Percentiles rank a stretch among this genome's conserved stretches.
Conservation (phyloP, 1,140 invertebrate genomes). For the Dufourea novaeangliae region DNA sequence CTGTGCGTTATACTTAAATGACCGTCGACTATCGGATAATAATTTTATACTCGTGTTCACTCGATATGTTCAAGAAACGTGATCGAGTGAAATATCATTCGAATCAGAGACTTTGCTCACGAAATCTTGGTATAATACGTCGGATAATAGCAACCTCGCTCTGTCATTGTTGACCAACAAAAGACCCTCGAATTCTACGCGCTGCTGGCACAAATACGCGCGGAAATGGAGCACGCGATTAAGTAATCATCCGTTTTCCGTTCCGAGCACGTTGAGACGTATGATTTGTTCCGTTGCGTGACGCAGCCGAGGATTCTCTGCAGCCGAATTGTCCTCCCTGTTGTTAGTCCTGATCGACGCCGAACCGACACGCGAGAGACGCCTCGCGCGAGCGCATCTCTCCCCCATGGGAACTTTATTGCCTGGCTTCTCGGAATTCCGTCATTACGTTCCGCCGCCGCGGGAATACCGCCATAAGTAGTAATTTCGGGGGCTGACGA, state of each 20-base stretch:
- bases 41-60: no score
- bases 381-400: no score
- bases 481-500: constrained; percentile 44
- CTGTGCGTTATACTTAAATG: no score
- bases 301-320: neutral
- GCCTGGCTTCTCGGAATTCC: constrained; percentile 53
- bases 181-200: neutral
- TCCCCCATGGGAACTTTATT: constrained; percentile 26
- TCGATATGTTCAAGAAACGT: no score
- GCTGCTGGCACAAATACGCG: neutral
- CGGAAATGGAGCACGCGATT: constrained; percentile 13
- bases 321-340: neutral
- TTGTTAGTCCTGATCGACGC: neutral
- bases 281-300: constrained; percentile 20
- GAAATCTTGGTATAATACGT: neutral
- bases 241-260: constrained; percentile 6
- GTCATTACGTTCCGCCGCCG: constrained; percentile 25
- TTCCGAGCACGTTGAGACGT: neutral
- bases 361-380: constrained; percentile 53
- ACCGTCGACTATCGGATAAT: no score
- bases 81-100: neutral
- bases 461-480: constrained; percentile 31
- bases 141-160: constrained; percentile 1
- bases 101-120: neutral
- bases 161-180: constrained; percentile 14